phyloP scores from a whole-genome alignment of 2,113 vertebrate species.

The Protobothrops mucrosquamatus region DNA sequence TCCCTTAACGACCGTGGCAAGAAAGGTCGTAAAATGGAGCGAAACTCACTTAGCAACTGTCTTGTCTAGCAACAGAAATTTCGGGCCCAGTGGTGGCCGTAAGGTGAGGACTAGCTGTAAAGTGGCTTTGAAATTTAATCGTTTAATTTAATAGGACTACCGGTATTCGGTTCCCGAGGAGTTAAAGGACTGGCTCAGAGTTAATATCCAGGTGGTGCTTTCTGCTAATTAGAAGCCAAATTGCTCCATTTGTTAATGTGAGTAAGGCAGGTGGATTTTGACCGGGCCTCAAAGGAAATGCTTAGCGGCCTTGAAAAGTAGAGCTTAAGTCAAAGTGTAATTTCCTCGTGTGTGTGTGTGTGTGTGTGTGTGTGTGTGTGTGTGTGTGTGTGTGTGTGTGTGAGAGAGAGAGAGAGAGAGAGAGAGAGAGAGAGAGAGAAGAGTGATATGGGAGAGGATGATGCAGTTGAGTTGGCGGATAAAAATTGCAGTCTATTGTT shows the following conservation, averaged over 20 bases:
- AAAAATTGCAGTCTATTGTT: too few relatives aligned
- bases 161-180: neutral
- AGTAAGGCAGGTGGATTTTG: neutral
- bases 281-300: neutral
- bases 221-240: neutral
- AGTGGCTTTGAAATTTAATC: too few relatives aligned
- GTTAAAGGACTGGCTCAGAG: neutral
- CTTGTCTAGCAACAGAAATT: neutral
- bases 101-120: too few relatives aligned
- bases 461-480: too few relatives aligned
- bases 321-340: neutral
- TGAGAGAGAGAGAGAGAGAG: too few relatives aligned
- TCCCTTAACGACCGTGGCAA: too few relatives aligned
- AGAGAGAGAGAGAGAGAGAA: too few relatives aligned
- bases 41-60: neutral
- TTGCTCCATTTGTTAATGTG: neutral
- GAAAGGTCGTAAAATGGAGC: too few relatives aligned
- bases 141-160: too few relatives aligned
- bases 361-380: neutral
- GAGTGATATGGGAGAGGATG: too few relatives aligned
- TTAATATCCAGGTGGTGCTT: neutral
- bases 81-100: too few relatives aligned
- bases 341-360: neutral
- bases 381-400: too few relatives aligned
- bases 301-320: neutral